Evolutionary conservation across 2,888 invertebrate genomes (phyloP).

Genomic region (Eristalinus sepulchralis): DNA sequence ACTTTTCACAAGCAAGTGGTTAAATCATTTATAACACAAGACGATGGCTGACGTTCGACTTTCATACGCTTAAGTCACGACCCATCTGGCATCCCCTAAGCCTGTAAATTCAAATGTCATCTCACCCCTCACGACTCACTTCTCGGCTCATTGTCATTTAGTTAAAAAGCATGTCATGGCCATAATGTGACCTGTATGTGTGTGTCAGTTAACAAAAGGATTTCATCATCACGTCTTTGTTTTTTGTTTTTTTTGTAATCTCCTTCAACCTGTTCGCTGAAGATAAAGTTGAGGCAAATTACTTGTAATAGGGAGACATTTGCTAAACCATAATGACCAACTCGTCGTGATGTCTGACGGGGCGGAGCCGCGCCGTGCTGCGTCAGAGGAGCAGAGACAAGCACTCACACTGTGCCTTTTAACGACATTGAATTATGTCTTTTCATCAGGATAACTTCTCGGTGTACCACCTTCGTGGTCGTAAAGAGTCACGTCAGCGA

Average conservation of each 20-base stretch:
- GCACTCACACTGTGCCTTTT: conserved; percentile 25
- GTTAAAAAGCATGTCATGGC: not conserved
- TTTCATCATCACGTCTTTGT: conserved; percentile 50
- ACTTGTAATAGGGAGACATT: conserved; percentile 60
- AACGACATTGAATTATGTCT: conserved; percentile 54
- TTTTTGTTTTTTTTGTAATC: conserved; percentile 52
- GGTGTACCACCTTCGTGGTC: conserved; percentile 20
- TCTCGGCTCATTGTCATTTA: not conserved
- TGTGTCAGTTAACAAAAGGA: conserved; percentile 16
- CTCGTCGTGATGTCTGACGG: conserved; percentile 28
- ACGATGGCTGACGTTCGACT: too few species aligned
- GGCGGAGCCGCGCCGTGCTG: not conserved
- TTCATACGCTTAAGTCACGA: too few species aligned
- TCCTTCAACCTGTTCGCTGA: conserved; percentile 39
- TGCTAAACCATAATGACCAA: conserved; percentile 67
- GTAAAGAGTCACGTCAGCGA: conserved; percentile 55
- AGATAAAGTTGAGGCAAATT: conserved; percentile 57
- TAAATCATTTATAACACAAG: too few species aligned
- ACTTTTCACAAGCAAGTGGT: too few species aligned
- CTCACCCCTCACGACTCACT: not conserved
- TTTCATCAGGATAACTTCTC: conserved; percentile 37
- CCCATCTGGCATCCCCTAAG: not conserved
- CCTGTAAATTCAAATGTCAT: not conserved
- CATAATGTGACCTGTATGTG: not conserved
- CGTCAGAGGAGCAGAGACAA: not conserved